Evolutionary conservation across 2,888 invertebrate genomes (phyloP).

Genomic region (Acanthosoma haemorrhoidale): DNA sequence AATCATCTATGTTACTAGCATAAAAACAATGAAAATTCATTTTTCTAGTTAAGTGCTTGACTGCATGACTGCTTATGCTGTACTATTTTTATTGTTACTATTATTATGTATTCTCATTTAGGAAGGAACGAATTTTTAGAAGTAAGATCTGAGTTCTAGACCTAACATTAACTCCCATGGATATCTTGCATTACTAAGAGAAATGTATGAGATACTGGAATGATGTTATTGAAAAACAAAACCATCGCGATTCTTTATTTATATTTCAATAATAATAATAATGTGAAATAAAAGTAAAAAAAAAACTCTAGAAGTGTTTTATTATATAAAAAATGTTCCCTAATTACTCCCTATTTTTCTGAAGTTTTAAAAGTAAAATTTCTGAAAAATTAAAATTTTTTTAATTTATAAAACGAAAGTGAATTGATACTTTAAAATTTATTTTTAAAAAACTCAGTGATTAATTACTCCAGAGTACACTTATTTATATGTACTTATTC

Average conservation of each 20-base stretch:
- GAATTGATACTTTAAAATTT: too few relatives aligned
- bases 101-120: background rate
- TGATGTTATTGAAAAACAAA: background rate
- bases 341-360: background rate
- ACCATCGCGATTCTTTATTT: background rate
- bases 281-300: background rate
- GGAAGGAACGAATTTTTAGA: background rate
- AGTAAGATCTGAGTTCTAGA: constrained; percentile 1
- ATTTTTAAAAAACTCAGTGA: too few relatives aligned
- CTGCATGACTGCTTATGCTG: background rate
- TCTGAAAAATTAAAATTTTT: too few relatives aligned
- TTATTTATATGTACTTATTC: too few relatives aligned
- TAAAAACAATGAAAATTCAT: background rate
- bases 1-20: background rate
- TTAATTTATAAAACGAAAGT: too few relatives aligned
- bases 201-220: background rate
- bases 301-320: background rate
- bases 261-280: background rate
- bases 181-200: background rate
- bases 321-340: background rate
- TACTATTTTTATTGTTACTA: background rate
- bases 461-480: too few relatives aligned
- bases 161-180: background rate
- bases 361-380: too few relatives aligned
- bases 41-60: constrained; percentile 6